Conservation (phyloP, 2,797 vertebrate genomes). For the Apodemus agrarius region DNA sequence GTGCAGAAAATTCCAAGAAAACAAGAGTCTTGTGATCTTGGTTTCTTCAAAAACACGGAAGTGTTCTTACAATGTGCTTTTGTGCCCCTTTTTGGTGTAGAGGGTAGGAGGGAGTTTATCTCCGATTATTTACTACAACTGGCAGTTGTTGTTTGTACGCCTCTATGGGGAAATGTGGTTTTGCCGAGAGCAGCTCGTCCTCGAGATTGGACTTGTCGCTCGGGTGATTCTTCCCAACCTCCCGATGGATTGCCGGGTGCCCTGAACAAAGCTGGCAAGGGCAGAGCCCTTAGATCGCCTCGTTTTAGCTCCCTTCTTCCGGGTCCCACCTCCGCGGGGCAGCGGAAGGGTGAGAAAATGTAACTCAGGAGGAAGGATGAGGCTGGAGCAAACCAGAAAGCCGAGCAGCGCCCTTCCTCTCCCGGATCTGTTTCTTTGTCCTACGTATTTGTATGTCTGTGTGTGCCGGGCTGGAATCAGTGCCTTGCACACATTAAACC, state of each 20-base stretch:
- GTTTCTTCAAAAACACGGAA: neutral
- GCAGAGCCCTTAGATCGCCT: neutral
- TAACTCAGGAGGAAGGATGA: neutral
- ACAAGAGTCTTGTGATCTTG: neutral
- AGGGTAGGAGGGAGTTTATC: no score
- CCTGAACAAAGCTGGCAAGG: neutral
- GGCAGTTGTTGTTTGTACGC: neutral
- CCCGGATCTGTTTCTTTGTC: neutral
- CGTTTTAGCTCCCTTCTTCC: neutral
- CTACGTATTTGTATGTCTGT: no score
- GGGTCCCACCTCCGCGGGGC: neutral
- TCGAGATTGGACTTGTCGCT: neutral
- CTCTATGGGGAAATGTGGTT: no score
- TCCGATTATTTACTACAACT: neutral
- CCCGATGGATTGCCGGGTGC: neutral
- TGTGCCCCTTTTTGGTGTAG: neutral
- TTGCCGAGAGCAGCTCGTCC: neutral
- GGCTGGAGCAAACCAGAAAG: neutral
- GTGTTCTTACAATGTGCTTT: neutral
- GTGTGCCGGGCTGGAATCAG: neutral
- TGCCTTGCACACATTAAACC: neutral
- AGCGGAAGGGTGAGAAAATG: neutral
- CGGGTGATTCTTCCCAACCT: neutral
- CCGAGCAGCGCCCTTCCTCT: rapidly evolving
- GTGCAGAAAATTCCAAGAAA: neutral